Conservation (phyloP, 64 coral and sea anemone genomes). For the Porites lutea region DNA sequence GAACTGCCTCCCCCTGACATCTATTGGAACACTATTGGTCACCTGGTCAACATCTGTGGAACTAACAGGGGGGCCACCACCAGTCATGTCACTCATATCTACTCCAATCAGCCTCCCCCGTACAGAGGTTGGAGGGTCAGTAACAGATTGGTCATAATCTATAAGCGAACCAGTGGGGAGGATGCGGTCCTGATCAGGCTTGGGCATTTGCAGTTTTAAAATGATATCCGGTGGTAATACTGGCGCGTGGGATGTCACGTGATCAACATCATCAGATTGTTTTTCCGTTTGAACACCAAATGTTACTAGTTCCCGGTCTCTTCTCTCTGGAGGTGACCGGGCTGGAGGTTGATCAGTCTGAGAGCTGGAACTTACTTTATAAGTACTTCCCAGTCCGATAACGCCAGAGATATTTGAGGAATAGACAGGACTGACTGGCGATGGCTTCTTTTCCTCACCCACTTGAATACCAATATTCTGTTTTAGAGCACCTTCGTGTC, state of each 20-base stretch:
- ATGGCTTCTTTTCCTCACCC: neutral
- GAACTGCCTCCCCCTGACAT: conserved; percentile 59
- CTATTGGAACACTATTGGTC: neutral
- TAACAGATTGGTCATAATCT: neutral
- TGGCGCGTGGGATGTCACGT: conserved; percentile 33
- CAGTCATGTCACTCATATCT: neutral
- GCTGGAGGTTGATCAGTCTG: conserved; percentile 21
- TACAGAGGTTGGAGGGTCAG: neutral
- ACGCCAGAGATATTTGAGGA: neutral
- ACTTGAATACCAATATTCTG: conserved; percentile 33
- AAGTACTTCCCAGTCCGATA: neutral
- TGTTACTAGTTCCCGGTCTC: conserved; percentile 6
- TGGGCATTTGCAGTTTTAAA: conserved; percentile 73
- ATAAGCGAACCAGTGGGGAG: neutral
- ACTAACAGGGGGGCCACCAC: neutral
- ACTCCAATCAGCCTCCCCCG: neutral
- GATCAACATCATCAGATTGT: neutral
- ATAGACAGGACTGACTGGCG: neutral
- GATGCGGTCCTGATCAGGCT: neutral
- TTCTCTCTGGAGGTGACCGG: neutral
- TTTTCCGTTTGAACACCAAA: conserved; percentile 29
- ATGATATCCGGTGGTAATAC: conserved; percentile 85
- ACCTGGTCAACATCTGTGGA: neutral
- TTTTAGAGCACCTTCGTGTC: neutral
- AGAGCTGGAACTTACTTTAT: conserved; percentile 36